These are phyloP conservation scores for Lemur catta DNA, from an alignment of 2,797 vertebrate genomes.

Conservation along the genomic window DNA sequence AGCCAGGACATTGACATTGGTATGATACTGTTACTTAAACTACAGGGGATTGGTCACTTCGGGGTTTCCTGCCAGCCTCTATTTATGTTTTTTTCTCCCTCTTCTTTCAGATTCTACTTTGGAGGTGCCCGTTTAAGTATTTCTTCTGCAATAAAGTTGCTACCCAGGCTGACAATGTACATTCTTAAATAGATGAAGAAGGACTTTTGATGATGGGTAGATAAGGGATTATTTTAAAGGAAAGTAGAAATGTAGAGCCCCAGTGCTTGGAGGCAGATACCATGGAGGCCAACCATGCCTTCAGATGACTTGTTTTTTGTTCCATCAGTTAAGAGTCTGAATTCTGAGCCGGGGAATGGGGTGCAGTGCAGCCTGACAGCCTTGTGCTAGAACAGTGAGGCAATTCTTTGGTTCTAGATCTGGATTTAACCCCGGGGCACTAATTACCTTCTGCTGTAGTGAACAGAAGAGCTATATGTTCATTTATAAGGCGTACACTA, in stretches of 20 bases:
- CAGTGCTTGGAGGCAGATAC: background rate
- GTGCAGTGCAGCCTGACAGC: too few species aligned
- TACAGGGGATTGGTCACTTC: background rate
- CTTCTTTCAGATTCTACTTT: background rate
- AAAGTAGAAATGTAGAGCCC: background rate
- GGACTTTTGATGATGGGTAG: background rate
- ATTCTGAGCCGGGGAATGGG: background rate
- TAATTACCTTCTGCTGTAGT: background rate
- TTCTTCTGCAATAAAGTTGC: background rate
- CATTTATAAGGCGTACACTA: background rate
- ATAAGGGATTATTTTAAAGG: background rate
- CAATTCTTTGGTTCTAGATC: background rate
- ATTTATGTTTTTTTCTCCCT: background rate
- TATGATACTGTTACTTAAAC: background rate
- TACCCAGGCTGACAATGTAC: fast-evolving
- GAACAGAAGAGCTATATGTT: background rate
- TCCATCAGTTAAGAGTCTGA: background rate
- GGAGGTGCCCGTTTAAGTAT: background rate
- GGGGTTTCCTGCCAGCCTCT: background rate
- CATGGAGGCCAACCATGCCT: background rate
- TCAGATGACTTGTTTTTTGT: background rate
- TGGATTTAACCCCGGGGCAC: background rate
- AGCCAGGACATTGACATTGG: background rate
- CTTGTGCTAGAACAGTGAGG: background rate
- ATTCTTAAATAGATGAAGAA: background rate